Conservation (phyloP, 2,113 vertebrate species). For the Prinia subflava region DNA sequence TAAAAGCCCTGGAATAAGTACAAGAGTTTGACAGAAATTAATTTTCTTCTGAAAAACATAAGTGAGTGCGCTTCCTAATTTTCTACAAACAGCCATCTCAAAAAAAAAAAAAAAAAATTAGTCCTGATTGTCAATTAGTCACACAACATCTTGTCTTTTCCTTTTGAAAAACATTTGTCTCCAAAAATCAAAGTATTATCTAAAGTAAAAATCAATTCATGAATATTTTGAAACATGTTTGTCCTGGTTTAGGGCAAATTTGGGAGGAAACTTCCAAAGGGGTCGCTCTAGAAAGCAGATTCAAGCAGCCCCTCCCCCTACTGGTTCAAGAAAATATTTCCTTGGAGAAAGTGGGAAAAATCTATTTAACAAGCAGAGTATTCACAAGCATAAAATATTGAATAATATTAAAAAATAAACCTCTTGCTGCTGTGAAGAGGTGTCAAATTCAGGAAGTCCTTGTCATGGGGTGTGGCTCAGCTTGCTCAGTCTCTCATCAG, state of each 20-base stretch:
- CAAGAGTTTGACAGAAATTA: neutral
- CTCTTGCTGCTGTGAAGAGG: neutral
- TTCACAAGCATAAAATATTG: neutral
- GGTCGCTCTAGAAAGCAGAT: neutral
- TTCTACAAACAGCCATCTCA: neutral
- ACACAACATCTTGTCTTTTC: neutral
- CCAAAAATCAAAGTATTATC: neutral
- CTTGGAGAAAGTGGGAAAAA: neutral
- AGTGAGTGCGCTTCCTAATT: neutral
- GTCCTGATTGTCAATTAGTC: neutral
- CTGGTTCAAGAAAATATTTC: neutral
- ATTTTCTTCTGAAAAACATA: neutral
- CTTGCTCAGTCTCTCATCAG: neutral
- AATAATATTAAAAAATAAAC: neutral
- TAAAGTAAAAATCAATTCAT: neutral
- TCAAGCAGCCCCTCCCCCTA: neutral
- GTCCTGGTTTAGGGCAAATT: neutral
- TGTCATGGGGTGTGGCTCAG: neutral
- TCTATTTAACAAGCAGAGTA: neutral
- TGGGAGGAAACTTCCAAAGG: neutral
- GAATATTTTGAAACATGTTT: neutral
- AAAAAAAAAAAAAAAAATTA: neutral
- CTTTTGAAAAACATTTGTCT: neutral
- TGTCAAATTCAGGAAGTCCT: neutral
- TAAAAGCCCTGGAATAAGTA: neutral